Evolutionary conservation across 2,797 vertebrate genomes (phyloP), one percentile per base, ranked within the genome.

Genomic region (Esox masquinongy): DNA sequence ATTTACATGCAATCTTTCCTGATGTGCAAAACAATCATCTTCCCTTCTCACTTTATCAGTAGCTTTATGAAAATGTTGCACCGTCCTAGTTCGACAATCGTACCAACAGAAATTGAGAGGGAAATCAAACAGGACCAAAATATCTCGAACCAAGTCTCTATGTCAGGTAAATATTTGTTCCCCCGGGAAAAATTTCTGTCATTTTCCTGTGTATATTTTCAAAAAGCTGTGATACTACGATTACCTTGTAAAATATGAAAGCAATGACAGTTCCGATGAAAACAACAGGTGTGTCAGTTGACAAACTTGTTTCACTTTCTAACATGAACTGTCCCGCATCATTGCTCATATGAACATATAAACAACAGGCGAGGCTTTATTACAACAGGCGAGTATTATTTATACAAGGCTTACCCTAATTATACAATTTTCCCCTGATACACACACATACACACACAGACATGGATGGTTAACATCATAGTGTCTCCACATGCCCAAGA

Each of bases 381-480:
- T 1, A 9, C 63, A 31, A 59, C 63, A 31, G 29, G 63, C 12
- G 4, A 66, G 53, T 19, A 59, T 22, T 22, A 59, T 59, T 59
- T 49, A 11, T 78, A 87, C 78, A 80, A 74, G 68, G 79, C 79
- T 88, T 88, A 82, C 80, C 78, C 87, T 87, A 47, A 68, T 87
- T 86, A 90, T 87, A 64, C 81, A 69, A 76, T 87, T 85, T 87
- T 76, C 80, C 16, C 50, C 16, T 70, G 68, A 74, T 70, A 80
- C 69, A 73, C 72, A 77, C 81, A 84, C 76, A 76, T 72, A 68
- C 6, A 63, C 51, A 70, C 22, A 14, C 74, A 70, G 77, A 75
- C 79, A 22, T 49, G 1, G 64, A 51, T 70, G 71, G 76, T 79
- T 87, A 63, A 82, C 75, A 79, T 83, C 36, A 0, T 85, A 80